Evolutionary conservation across 2,888 invertebrate species (phyloP).

Genomic region (Conomelus anceps): DNA sequence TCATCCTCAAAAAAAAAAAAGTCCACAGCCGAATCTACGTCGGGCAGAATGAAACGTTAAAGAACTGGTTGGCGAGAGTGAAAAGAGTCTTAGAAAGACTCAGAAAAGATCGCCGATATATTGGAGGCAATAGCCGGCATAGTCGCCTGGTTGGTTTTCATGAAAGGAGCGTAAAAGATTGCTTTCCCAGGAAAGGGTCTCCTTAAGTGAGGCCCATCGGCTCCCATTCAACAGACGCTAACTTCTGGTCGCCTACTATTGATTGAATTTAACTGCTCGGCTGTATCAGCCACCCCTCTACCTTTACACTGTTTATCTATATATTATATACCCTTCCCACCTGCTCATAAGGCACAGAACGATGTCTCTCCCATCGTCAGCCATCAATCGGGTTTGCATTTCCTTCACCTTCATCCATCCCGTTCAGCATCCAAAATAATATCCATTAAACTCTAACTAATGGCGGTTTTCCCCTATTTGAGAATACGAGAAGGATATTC

Average conservation of each 20-base stretch:
- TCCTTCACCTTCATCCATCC: too few species aligned
- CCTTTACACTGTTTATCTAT: too few species aligned
- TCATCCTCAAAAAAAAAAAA: too few species aligned
- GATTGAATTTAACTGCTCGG: background rate
- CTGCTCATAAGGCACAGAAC: background rate
- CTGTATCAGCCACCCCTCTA: background rate
- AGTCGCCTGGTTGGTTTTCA: background rate
- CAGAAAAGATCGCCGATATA: background rate
- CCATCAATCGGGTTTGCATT: background rate
- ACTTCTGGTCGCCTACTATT: background rate
- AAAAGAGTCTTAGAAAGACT: background rate
- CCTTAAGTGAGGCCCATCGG: background rate
- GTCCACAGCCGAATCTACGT: too few species aligned
- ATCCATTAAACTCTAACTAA: background rate
- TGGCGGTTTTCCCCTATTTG: background rate
- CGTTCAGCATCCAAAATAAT: background rate
- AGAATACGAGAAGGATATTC: too few species aligned
- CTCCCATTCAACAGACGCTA: background rate
- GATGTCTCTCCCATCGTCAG: background rate
- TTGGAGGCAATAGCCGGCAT: background rate
- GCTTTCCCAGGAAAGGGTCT: background rate
- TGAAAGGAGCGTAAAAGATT: background rate
- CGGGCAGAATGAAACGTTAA: background rate
- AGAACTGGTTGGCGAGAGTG: background rate
- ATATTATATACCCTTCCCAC: too few species aligned